phyloP scores from a whole-genome alignment of 2,113 vertebrate genomes.

The Mastomys natalensis region DNA sequence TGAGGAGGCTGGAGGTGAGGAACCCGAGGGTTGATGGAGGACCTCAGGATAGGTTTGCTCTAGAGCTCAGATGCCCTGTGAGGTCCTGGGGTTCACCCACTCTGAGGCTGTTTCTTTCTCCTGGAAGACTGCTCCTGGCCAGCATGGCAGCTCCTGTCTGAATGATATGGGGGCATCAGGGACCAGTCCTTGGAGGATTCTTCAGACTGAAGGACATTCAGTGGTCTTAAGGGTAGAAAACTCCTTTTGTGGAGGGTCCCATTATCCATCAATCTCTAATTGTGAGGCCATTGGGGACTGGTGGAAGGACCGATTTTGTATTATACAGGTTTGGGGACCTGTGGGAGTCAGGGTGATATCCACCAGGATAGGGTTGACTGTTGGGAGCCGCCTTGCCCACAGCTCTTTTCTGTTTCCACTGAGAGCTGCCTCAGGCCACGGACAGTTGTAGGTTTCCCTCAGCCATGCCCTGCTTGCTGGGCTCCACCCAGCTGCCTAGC shows the following conservation, averaged over 20 bases:
- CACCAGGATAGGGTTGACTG: fast-evolving
- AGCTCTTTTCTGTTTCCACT: neutral
- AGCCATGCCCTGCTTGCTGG: neutral
- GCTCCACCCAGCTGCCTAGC: neutral
- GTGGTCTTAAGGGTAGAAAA: neutral
- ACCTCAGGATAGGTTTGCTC: neutral
- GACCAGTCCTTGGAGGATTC: neutral
- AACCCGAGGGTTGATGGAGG: neutral
- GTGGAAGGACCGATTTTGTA: neutral
- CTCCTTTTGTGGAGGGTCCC: neutral
- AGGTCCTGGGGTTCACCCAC: neutral
- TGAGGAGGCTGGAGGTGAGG: neutral
- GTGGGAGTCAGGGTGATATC: too few relatives aligned
- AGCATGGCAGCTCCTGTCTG: neutral
- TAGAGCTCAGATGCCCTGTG: neutral
- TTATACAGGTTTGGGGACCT: neutral
- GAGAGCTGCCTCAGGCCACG: neutral
- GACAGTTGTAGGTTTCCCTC: neutral
- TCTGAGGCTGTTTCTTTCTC: neutral
- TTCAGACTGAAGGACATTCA: neutral
- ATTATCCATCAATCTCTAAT: neutral
- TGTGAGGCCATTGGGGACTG: neutral
- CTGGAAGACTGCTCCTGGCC: neutral
- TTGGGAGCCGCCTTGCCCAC: fast-evolving
- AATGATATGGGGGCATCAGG: neutral